Conservation (phyloP, 2,888 invertebrate species). For the Metalampra italica region DNA sequence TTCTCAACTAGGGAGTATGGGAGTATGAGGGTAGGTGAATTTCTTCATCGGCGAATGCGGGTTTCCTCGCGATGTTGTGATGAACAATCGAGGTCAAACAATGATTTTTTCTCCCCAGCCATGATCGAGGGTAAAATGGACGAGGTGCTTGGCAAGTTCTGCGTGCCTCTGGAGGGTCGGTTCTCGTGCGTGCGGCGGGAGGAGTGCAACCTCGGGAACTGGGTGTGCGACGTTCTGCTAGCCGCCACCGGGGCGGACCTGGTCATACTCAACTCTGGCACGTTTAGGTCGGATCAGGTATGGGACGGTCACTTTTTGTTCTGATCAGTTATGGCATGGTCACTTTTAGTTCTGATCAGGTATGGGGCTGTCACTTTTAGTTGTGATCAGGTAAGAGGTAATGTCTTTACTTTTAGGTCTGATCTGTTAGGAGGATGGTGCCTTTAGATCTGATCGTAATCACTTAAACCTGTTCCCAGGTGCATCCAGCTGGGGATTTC, state of each 20-base stretch:
- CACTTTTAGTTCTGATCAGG: background rate
- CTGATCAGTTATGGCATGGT: background rate
- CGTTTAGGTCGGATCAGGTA: conserved; percentile 86
- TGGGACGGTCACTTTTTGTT: background rate
- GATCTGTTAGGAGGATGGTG: no score
- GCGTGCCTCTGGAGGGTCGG: conserved; percentile 91
- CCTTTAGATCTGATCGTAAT: no score
- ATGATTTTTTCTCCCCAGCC: conserved; percentile 64
- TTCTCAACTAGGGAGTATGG: no score
- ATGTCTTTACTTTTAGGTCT: no score
- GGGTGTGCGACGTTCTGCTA: conserved; percentile 89
- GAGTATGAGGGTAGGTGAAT: no score
- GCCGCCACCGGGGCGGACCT: conserved; percentile 92
- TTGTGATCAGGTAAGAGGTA: no score
- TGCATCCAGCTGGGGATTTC: conserved; percentile 91
- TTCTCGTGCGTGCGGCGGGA: conserved; percentile 88
- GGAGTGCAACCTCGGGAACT: conserved; percentile 94
- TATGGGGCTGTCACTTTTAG: no score
- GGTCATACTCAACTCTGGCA: conserved; percentile 92
- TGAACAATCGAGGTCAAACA: no score
- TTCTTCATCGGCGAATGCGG: no score
- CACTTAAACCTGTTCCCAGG: conserved; percentile 30
- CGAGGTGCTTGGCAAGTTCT: conserved; percentile 88
- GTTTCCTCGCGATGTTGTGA: no score
- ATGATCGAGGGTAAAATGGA: conserved; percentile 91